Base-by-base conservation (phyloP, 2,113 vertebrate genomes). In the Salminus brasiliensis region DNA sequence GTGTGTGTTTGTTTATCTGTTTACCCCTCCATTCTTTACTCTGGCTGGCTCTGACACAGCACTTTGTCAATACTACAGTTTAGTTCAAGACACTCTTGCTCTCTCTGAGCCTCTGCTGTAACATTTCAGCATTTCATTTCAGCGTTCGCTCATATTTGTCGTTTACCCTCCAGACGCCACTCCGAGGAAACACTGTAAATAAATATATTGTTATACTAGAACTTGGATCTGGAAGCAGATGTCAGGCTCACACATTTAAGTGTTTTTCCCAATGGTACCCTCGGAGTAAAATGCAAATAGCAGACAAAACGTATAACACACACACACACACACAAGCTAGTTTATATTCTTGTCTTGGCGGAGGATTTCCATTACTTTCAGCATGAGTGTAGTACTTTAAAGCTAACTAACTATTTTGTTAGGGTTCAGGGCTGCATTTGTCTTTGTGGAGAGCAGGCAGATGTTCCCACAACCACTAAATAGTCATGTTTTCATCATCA, bases 21-120 rank as follows among this genome's bases (percentile, higher is more conserved):
- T 72, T 71, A 65, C 68, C 30, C 25, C 25, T 18, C 55, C 55
- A 39, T 43, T 45, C 67, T 72, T 57, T 71, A 43, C 43, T 52
- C 16, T 21, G 7, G 5, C 30, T 27, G 18, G 23, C 59, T 79
- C 45, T 43, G 68, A 72, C 69, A 29, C 57, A 4, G 60, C 59
- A 72, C 68, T 79, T 63, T 72, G 77, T 79, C 68, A 63, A 53
- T 39, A 66, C 32, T 5, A 55, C 52, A 55, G 52, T 23, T 39
- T 23, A 72, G 45, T 65, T 72, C 59, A 79, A 60, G 12, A 30
- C 45, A 49, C 59, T 65, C 41, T 62, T 27, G 39, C 43, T 49
- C n/a, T 72, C 15, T 30, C n/a, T 43, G 62, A 18, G 66, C 36
- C 43, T 72, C 49, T 65, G 41, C 45, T 3, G 60, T 41, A 57